phyloP scores from a whole-genome alignment of 30 jellyfish, hydroid and myxozoan genomes.

The Aurelia sp. region DNA sequence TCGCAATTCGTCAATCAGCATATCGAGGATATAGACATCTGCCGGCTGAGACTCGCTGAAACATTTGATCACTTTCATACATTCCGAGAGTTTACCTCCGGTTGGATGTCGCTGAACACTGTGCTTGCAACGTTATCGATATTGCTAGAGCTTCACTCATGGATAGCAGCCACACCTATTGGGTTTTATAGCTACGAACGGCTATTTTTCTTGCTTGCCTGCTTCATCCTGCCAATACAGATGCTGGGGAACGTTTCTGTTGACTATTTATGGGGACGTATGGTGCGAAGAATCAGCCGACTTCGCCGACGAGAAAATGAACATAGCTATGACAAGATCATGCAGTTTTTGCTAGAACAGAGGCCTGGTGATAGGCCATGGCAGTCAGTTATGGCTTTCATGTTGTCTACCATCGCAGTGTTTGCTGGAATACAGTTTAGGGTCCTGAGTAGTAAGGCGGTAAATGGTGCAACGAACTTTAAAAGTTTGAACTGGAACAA shows the following conservation, averaged over 20 bases:
- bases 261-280: constrained; percentile 95
- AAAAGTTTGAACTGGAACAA: constrained; percentile 58
- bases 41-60: constrained; percentile 97
- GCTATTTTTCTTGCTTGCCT: constrained; percentile 80
- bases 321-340: constrained; percentile 87
- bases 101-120: constrained; percentile 98
- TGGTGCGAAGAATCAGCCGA: constrained; percentile 95
- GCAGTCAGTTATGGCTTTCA: constrained; percentile 99
- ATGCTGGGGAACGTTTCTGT: constrained; percentile 95
- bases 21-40: constrained; percentile 88
- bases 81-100: constrained; percentile 97
- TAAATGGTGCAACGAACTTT: constrained; percentile 89
- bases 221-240: constrained; percentile 92
- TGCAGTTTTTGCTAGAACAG: constrained; percentile 98
- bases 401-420: constrained; percentile 95
- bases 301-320: constrained; percentile 86
- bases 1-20: constrained; percentile 75
- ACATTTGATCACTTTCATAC: constrained; percentile 93
- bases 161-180: constrained; percentile 85
- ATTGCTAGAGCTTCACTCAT: constrained; percentile 90
- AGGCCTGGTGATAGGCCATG: constrained; percentile 98
- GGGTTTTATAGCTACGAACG: constrained; percentile 89
- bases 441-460: constrained; percentile 93
- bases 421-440: constrained; percentile 98
- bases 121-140: constrained; percentile 82